Percentiles rank a stretch among this genome's conserved stretches.
phyloP scores from a whole-genome alignment of 37 sponge, comb jelly and placozoan species.

The Ephydatia muelleri region DNA sequence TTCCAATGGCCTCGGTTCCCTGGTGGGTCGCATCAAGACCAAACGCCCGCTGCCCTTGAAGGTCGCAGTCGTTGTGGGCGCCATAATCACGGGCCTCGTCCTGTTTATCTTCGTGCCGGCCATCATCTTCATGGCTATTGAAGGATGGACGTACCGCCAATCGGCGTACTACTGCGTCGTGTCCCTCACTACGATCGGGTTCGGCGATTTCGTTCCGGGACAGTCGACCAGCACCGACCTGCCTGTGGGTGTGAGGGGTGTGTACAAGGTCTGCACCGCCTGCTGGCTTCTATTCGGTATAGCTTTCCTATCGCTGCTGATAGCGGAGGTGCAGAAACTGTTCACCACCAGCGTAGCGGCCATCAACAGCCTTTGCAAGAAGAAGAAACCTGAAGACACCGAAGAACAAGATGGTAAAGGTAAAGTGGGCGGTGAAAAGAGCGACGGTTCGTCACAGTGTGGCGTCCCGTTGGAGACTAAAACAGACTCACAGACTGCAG shows the following conservation, averaged over 20 bases:
- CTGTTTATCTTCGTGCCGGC: constrained; percentile 72
- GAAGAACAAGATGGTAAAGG: too few species aligned
- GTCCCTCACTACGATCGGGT: constrained; percentile 85
- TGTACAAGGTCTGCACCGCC: constrained; percentile 17
- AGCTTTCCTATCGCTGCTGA: constrained; percentile 63
- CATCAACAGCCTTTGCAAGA: too few species aligned
- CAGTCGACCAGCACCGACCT: neutral
- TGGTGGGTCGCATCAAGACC: neutral
- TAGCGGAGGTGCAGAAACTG: constrained; percentile 32
- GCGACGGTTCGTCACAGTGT: too few species aligned
- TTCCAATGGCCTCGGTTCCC: neutral
- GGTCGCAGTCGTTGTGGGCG: neutral
- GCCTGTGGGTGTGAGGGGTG: neutral
- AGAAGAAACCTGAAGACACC: too few species aligned
- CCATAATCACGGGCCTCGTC: constrained; percentile 20
- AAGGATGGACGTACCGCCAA: constrained; percentile 71
- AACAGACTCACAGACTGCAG: too few species aligned
- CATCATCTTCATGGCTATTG: constrained; percentile 59
- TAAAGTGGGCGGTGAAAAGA: too few species aligned
- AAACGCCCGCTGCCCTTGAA: neutral
- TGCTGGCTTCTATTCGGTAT: constrained; percentile 78
- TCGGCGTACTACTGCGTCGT: constrained; percentile 66
- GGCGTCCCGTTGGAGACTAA: too few species aligned
- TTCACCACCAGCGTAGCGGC: neutral
- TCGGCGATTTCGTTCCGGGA: constrained; percentile 84